Evolutionary conservation across 2,113 vertebrate species (phyloP), one percentile per base, ranked within the genome.

Genomic region (Pluvianellus socialis): DNA sequence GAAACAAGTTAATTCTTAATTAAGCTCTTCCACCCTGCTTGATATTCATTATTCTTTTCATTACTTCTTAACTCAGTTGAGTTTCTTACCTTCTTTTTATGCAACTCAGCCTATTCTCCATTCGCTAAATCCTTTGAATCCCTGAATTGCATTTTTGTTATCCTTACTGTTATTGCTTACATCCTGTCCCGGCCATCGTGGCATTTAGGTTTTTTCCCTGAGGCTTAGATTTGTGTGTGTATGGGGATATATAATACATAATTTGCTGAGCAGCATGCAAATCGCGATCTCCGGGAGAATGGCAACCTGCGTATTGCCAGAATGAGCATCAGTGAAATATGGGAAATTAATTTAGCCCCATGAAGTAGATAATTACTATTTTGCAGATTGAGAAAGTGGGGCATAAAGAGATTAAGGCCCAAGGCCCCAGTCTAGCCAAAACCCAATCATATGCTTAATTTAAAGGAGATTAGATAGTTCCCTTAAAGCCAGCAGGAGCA

Each of bases 381-480:
- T 96, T 94, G 68, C 55, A 95, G 92, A 90, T 92, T 86, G 93
- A 86, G 90, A 96, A 96, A 97, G 92, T 86, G 95, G 88, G 92
- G 82, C 88, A 96, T 86, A 96, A 97, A 94, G 59, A 94, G 81
- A 96, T 95, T 92, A 96, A 96, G 79, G 79, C 79, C 88, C 92
- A 93, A 94, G 75, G 88, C 87, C 90, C 79, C 96, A 93, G 1
- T 74, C 88, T 86, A 94, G 90, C 93, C 92, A 86, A 95, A 95
- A 85, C 85, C 84, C 96, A 92, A 93, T 96, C 93, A 92, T 96
- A 96, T 80, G 93, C 93, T 96, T 96, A 95, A 96, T 96, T 96
- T 94, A 93, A 93, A 96, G 90, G 81, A 93, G 92, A 95, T 96
- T 79, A 95, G 84, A 76, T 79, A 50, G 92, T 88, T 86, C 85